Conservation (phyloP, 2,113 vertebrate genomes). For the Actinemys pallida region DNA sequence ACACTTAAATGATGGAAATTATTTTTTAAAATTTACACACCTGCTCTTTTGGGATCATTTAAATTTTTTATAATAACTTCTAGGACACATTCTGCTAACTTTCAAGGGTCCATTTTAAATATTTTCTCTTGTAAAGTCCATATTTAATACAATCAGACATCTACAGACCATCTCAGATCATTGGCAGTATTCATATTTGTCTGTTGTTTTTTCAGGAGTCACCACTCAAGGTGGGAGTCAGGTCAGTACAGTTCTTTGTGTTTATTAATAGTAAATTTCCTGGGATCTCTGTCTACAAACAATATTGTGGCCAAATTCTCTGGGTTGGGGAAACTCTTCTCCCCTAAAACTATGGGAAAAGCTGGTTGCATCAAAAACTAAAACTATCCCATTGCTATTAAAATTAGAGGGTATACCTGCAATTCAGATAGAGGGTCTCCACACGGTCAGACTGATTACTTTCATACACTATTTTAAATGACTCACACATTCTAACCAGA, state of each 20-base stretch:
- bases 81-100: background rate
- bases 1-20: background rate
- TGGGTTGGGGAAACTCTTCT: background rate
- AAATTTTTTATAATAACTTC: background rate
- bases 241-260: background rate
- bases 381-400: background rate
- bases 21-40: background rate
- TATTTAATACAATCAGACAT: background rate
- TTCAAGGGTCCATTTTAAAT: background rate
- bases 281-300: background rate
- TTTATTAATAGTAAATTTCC: background rate
- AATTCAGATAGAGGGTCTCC: background rate
- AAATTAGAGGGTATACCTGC: background rate
- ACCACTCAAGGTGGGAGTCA: background rate
- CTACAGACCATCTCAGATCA: background rate
- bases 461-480: background rate
- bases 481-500: no score
- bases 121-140: background rate
- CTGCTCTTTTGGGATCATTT: background rate
- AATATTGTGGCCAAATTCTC: background rate
- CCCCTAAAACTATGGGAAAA: background rate
- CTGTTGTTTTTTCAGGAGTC: background rate
- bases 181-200: background rate
- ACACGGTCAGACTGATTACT: background rate
- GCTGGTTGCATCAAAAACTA: background rate